Evolutionary conservation across 1,140 invertebrate genomes (phyloP).

Genomic region (Dryas iulia): DNA sequence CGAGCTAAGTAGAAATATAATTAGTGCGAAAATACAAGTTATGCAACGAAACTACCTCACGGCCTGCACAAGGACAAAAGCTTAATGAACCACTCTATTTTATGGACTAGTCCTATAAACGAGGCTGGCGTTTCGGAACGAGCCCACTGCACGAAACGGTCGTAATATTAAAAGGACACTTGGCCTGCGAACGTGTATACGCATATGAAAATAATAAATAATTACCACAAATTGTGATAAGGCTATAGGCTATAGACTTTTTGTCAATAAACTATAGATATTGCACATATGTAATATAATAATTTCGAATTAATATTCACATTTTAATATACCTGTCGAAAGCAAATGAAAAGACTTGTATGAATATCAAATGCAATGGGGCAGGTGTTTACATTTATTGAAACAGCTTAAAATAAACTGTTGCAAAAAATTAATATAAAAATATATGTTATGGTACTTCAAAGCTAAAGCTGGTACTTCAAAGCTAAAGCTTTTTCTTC

Average conservation of each 20-base stretch:
- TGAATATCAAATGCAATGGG: neutral
- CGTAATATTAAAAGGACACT: conserved; percentile 70
- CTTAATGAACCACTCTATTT: conserved; percentile 74
- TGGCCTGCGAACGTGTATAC: conserved; percentile 44
- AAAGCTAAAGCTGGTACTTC: no score
- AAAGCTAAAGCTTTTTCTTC: no score
- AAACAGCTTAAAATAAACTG: neutral
- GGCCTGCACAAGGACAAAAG: conserved; percentile 49
- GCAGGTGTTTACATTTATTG: neutral
- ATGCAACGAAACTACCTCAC: conserved; percentile 63
- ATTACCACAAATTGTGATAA: conserved; percentile 39
- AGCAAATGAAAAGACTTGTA: conserved; percentile 8
- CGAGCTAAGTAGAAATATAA: conserved; percentile 11
- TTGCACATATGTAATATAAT: conserved; percentile 16
- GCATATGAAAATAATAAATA: conserved; percentile 52
- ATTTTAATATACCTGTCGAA: conserved; percentile 12
- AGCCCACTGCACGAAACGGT: conserved; percentile 50
- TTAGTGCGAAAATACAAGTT: conserved; percentile 34
- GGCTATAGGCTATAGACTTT: conserved; percentile 33
- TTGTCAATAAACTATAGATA: conserved; percentile 37
- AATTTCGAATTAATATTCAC: neutral
- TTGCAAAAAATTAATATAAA: neutral
- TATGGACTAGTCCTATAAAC: conserved; percentile 70
- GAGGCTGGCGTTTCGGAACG: conserved; percentile 56
- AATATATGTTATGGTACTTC: neutral